These are phyloP conservation scores for Drosophila aldrichi DNA, from an alignment of 2,888 invertebrate species.

Conservation along the genomic window DNA sequence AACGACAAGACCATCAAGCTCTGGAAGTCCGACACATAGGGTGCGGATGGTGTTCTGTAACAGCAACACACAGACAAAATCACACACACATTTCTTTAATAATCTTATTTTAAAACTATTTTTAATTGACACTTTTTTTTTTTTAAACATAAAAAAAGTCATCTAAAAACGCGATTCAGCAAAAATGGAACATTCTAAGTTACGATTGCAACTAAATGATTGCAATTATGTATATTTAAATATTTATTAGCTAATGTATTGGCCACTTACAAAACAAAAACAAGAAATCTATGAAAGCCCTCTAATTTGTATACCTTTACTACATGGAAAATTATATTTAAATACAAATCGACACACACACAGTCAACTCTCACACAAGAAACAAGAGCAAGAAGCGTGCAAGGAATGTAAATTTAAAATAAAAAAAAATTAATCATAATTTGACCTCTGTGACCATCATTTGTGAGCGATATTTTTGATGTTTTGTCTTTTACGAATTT, in stretches of 20 bases:
- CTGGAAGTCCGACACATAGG: slow-evolving; percentile 98
- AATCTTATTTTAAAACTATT: slow-evolving; percentile 50
- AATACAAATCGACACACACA: slow-evolving; percentile 22
- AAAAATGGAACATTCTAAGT: slow-evolving; percentile 41
- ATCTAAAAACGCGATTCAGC: slow-evolving; percentile 16
- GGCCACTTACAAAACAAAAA: slow-evolving; percentile 23
- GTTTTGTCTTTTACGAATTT: no score
- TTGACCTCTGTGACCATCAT: neutral
- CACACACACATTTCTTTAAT: slow-evolving; percentile 36
- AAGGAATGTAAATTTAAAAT: slow-evolving; percentile 66
- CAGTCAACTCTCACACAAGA: slow-evolving; percentile 26
- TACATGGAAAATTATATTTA: slow-evolving; percentile 21
- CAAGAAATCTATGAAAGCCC: slow-evolving; percentile 16
- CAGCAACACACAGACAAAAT: slow-evolving; percentile 9
- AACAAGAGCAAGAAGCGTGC: slow-evolving; percentile 32
- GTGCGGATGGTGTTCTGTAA: neutral
- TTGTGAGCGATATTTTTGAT: neutral
- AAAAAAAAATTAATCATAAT: slow-evolving; percentile 37
- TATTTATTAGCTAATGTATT: slow-evolving; percentile 61
- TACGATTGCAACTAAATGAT: slow-evolving; percentile 17
- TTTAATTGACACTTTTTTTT: slow-evolving; percentile 33
- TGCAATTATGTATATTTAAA: slow-evolving; percentile 30
- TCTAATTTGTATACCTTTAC: slow-evolving; percentile 26
- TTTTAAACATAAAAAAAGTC: slow-evolving; percentile 17
- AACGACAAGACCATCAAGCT: slow-evolving; percentile 99